Percentiles rank a stretch among this genome's conserved stretches.
Evolutionary conservation across 2,113 vertebrate genomes (phyloP).

Genomic region (Puntigrus tetrazona): DNA sequence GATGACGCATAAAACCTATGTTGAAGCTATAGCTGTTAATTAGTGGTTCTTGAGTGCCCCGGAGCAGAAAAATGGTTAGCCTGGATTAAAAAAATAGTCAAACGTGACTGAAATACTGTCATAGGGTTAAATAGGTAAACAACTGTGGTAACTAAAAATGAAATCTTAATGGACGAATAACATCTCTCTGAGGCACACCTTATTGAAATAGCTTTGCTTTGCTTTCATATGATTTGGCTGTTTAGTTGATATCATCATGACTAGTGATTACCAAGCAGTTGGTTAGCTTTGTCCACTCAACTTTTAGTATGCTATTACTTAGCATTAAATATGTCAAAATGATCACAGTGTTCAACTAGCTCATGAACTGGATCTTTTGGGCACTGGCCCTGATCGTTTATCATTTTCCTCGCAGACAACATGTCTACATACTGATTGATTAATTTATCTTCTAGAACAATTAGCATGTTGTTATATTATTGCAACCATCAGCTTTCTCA

Average conservation of each 20-base stretch:
- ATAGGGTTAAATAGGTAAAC: neutral
- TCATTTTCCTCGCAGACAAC: neutral
- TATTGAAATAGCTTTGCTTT: neutral
- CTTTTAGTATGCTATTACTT: neutral
- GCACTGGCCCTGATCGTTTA: neutral
- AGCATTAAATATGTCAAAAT: neutral
- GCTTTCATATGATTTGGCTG: constrained; percentile 19
- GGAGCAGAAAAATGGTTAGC: neutral
- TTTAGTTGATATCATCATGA: constrained; percentile 25
- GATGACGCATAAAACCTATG: constrained; percentile 40
- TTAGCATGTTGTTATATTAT: constrained; percentile 7
- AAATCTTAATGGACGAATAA: neutral
- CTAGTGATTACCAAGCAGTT: neutral
- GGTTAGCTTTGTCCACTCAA: neutral
- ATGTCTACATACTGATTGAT: neutral
- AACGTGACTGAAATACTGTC: neutral
- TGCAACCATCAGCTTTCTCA: neutral
- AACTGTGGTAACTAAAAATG: neutral
- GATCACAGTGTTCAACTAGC: neutral
- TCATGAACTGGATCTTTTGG: neutral
- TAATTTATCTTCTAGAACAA: neutral
- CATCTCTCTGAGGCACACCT: constrained; percentile 31
- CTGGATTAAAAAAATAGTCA: neutral
- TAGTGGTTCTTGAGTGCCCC: constrained; percentile 50
- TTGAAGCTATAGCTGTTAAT: constrained; percentile 35